Percentiles rank a stretch among this genome's conserved stretches.
phyloP scores from a whole-genome alignment of 2,113 vertebrate genomes.

The Carassius carassius region DNA sequence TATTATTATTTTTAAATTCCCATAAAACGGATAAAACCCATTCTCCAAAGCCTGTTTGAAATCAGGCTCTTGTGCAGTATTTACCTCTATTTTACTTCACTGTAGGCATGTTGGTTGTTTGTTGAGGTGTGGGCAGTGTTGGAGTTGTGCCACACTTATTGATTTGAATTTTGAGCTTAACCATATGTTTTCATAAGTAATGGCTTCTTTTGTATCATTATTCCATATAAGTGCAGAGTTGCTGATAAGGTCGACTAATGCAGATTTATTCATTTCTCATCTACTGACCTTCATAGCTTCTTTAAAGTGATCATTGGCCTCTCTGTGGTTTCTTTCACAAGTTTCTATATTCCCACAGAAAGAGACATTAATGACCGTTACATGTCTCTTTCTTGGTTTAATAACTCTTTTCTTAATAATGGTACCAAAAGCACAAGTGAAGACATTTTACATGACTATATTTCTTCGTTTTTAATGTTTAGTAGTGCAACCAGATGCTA shows the following conservation, averaged over 20 bases:
- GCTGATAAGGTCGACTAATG: background rate
- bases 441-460: too few relatives aligned
- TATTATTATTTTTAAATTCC: too few relatives aligned
- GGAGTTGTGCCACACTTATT: background rate
- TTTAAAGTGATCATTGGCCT: background rate
- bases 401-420: too few relatives aligned
- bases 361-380: too few relatives aligned
- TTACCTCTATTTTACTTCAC: background rate
- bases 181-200: too few relatives aligned
- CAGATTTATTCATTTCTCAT: background rate
- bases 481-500: too few relatives aligned
- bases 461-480: too few relatives aligned
- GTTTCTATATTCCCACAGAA: background rate
- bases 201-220: background rate
- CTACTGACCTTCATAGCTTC: background rate
- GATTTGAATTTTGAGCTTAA: too few relatives aligned
- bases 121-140: constrained; percentile 4
- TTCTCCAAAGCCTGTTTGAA: too few relatives aligned
- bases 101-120: background rate
- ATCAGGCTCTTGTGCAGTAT: background rate
- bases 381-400: background rate
- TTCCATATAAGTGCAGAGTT: background rate
- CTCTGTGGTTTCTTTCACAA: background rate
- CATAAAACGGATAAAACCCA: too few relatives aligned
- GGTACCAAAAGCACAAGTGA: too few relatives aligned